Evolutionary conservation across 2,113 vertebrate species (phyloP), one percentile per base, ranked within the genome.

Genomic region (Meleagris gallopavo): DNA sequence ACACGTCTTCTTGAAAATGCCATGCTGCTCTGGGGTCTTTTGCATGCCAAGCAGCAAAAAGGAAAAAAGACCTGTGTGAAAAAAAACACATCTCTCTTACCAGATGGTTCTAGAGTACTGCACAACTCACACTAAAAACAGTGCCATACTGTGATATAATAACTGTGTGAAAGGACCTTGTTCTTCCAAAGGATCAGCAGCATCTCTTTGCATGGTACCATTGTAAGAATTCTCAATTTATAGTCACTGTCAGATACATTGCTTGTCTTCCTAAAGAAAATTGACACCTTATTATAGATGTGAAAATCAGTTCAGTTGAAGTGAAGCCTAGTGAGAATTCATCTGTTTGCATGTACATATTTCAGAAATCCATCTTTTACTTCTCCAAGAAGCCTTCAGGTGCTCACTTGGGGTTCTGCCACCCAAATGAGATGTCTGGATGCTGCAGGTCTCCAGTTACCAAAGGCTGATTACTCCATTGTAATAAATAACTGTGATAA

Each of bases 191-290:
- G 50, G 54, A 89, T n/a, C 11, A 95, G 64, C 62, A 82, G 82
- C 71, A 75, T 48, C 22, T 43, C 50, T 60, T 75, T 82, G 11
- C 32, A 10, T 61, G 67, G 78, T 69, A 57, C n/a, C 34, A 66
- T 9, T 80, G 65, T 74, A 90, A 95, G 61, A 34, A 87, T 66
- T 36, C 48, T 91, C 92, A 64, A 96, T 78, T 71, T 95, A 75
- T 17, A 66, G 60, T 67, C 66, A 86, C 80, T 84, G 75, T 72
- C 67, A 13, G 30, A 64, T 25, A 54, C 21, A 22, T 34, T 67
- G 79, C 58, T 97, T 94, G 80, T 92, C 81, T 86, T 92, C 88
- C 73, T 34, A 62, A 83, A 77, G 85, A 85, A 90, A 89, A 83
- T 7, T 3, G 4, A 13, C 54, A 64, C 22, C 70, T 96, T 67